Evolutionary conservation across 2,113 vertebrate genomes (phyloP).

Genomic region (Pongo abelii): DNA sequence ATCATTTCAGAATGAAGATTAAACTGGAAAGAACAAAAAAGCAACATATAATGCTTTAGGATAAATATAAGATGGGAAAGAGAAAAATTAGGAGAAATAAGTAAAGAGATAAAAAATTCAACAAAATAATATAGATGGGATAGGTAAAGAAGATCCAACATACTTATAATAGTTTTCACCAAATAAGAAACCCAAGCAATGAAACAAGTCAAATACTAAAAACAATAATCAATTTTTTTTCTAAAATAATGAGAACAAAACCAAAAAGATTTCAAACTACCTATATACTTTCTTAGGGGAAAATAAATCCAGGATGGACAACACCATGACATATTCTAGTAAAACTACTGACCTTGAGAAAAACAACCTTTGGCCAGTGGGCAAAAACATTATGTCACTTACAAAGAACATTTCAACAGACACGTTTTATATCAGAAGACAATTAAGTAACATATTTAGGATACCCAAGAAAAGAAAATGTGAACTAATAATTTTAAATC

Average conservation of each 20-base stretch:
- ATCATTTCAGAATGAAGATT: neutral
- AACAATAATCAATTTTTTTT: neutral
- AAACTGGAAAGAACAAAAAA: neutral
- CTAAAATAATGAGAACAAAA: neutral
- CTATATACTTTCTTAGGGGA: neutral
- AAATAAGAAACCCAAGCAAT: neutral
- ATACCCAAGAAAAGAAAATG: neutral
- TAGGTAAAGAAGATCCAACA: neutral
- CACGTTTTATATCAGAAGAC: neutral
- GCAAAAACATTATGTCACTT: neutral
- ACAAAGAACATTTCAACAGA: neutral
- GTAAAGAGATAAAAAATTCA: neutral
- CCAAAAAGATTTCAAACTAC: neutral
- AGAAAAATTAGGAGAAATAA: neutral
- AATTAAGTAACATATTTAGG: conserved; percentile 19
- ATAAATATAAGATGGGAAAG: neutral
- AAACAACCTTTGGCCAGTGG: neutral
- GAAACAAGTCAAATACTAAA: conserved; percentile 7
- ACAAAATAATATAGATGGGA: neutral
- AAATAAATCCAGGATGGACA: neutral
- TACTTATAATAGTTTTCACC: neutral
- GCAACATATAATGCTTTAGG: neutral
- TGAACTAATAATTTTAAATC: neutral
- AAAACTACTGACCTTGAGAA: neutral
- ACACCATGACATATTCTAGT: neutral